A percentile compares a stretch with the other conserved stretches of the same genome.
phyloP scores from a whole-genome alignment of 2,797 vertebrate genomes.

The Pangasius mekongensis region DNA sequence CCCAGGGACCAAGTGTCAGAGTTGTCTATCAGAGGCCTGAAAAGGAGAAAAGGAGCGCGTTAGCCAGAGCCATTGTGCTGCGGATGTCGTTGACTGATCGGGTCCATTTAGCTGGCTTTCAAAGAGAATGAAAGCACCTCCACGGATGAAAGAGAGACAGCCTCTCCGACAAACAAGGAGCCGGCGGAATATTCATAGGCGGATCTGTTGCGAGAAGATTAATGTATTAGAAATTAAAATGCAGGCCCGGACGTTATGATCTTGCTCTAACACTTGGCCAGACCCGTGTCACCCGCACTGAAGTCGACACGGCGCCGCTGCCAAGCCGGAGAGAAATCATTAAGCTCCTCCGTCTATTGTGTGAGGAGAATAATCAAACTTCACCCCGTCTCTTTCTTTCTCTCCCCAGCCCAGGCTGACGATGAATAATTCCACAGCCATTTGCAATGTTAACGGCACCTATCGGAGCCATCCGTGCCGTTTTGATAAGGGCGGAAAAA shows the following conservation, averaged over 20 bases:
- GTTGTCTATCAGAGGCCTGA: slow-evolving; percentile 93
- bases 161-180: slow-evolving; percentile 95
- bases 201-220: slow-evolving; percentile 99
- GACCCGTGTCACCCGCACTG: slow-evolving; percentile 97
- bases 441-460: slow-evolving; percentile 99
- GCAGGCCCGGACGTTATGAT: slow-evolving; percentile 94
- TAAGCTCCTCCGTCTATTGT: slow-evolving; percentile 96
- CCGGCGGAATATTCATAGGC: slow-evolving; percentile 98
- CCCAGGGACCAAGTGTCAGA: slow-evolving; percentile 91
- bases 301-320: slow-evolving; percentile 93
- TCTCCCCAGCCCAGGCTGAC: slow-evolving; percentile 88
- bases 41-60: slow-evolving; percentile 88
- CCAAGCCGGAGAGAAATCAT: slow-evolving; percentile 98
- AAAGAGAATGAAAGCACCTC: slow-evolving; percentile 97
- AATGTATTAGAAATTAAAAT: slow-evolving; percentile 99
- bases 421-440: slow-evolving; percentile 99
- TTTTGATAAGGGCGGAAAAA: slow-evolving; percentile 94
- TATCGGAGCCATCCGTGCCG: slow-evolving; percentile 99
- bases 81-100: slow-evolving; percentile 98
- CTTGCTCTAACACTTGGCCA: slow-evolving; percentile 99
- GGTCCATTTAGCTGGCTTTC: slow-evolving; percentile 94
- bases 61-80: slow-evolving; percentile 89
- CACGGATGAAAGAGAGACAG: slow-evolving; percentile 99
- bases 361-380: slow-evolving; percentile 99
- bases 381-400: slow-evolving; percentile 78